Conservation (phyloP, 2,113 vertebrate genomes). For the Bolborhynchus lineola region DNA sequence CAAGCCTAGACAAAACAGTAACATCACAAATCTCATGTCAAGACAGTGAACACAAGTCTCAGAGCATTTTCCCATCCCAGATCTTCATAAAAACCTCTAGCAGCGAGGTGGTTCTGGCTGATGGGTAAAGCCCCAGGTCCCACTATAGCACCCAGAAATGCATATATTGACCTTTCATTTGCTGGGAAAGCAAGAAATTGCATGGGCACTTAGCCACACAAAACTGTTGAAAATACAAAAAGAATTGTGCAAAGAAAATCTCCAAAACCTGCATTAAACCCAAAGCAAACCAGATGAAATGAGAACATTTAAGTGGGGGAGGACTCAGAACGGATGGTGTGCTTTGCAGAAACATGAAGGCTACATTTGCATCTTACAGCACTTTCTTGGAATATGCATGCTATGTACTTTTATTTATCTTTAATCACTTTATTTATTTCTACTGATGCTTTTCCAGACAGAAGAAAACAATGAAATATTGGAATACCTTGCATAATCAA, state of each 20-base stretch:
- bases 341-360: neutral
- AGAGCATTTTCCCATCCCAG: too few species aligned
- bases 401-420: neutral
- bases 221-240: neutral
- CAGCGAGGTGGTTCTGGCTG: fast-evolving
- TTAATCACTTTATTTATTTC: neutral
- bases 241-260: neutral
- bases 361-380: neutral
- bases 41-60: neutral
- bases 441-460: neutral
- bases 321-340: fast-evolving
- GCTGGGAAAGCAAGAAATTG: neutral
- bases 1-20: neutral
- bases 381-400: neutral
- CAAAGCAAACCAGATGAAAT: neutral
- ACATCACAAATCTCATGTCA: neutral
- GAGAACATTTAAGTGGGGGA: neutral
- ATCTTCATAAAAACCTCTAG: fast-evolving
- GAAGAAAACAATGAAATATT: neutral
- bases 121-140: neutral
- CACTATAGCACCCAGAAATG: fast-evolving
- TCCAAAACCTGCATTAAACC: neutral
- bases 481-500: neutral
- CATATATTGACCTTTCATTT: fast-evolving
- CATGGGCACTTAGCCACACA: fast-evolving